Percentiles rank a stretch among this genome's conserved stretches.
These are phyloP conservation scores for Silvanus unidentatus DNA, from an alignment of 2,888 invertebrate genomes.

Conservation along the genomic window DNA sequence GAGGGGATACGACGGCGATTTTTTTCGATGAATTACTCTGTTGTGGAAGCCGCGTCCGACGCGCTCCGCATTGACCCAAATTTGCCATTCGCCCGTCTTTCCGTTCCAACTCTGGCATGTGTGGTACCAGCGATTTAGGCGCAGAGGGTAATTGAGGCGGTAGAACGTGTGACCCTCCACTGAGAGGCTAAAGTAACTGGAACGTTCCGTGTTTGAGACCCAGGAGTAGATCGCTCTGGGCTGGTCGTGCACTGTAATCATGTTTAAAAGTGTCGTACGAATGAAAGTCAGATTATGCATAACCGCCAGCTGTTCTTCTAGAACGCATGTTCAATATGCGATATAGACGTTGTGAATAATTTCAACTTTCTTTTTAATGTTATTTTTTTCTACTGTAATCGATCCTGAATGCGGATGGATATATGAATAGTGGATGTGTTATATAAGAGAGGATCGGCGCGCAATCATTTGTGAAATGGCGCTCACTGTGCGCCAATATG, in stretches of 20 bases:
- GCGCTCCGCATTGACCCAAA: constrained; percentile 80
- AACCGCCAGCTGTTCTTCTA: too few relatives aligned
- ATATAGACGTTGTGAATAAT: too few relatives aligned
- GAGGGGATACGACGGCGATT: not conserved
- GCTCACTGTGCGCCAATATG: not conserved
- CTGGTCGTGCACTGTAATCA: constrained; percentile 60
- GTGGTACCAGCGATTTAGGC: constrained; percentile 75
- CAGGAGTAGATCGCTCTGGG: constrained; percentile 70
- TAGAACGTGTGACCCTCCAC: constrained; percentile 78
- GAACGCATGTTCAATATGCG: too few relatives aligned
- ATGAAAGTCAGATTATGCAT: too few relatives aligned
- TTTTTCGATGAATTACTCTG: constrained; percentile 54
- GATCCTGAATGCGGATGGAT: too few relatives aligned
- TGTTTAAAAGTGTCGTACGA: constrained; percentile 20
- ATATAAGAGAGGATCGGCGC: too few relatives aligned
- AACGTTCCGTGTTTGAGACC: constrained; percentile 74
- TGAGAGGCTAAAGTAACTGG: constrained; percentile 76
- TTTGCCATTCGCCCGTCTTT: constrained; percentile 83
- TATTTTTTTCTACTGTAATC: too few relatives aligned
- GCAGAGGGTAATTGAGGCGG: constrained; percentile 64
- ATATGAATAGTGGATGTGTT: too few relatives aligned
- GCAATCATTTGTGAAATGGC: not conserved
- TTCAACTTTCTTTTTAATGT: too few relatives aligned
- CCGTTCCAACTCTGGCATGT: constrained; percentile 86
- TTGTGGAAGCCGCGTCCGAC: constrained; percentile 83